Conservation (phyloP, 2,113 vertebrate genomes). For the Nannospalax galili region DNA sequence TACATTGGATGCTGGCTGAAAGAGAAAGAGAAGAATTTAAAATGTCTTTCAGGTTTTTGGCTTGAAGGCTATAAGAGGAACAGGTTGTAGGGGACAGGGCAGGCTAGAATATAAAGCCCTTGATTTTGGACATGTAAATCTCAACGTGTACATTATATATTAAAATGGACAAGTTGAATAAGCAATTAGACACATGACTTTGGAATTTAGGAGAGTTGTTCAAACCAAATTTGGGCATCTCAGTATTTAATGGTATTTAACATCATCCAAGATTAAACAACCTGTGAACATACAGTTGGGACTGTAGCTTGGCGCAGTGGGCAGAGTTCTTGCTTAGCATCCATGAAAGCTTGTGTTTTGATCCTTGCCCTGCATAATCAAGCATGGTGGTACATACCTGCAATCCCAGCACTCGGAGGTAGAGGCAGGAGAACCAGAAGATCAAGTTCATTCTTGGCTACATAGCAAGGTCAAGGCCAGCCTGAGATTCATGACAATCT, state of each 20-base stretch:
- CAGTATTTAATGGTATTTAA: not conserved
- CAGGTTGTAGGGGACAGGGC: not conserved
- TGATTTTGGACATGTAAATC: not conserved
- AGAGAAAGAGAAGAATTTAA: constrained; percentile 8
- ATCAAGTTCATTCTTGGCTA: not conserved
- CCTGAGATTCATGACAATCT: not conserved
- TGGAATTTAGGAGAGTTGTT: not conserved
- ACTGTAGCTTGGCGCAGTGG: too few species aligned
- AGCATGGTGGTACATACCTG: not conserved
- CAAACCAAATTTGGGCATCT: not conserved
- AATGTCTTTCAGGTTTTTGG: not conserved
- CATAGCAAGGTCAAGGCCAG: not conserved
- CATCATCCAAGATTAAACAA: not conserved
- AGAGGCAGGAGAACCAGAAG: not conserved
- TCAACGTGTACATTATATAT: not conserved
- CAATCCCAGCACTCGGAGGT: not conserved
- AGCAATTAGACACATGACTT: not conserved
- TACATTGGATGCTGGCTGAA: not conserved
- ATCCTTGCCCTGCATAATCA: not conserved
- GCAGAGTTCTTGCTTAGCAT: not conserved
- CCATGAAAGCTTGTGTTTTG: not conserved
- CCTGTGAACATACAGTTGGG: not conserved
- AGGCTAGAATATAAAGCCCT: not conserved
- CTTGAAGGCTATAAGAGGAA: not conserved
- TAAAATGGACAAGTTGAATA: not conserved